Conservation (phyloP, 2,797 vertebrate species). For the Anguilla megastoma region DNA sequence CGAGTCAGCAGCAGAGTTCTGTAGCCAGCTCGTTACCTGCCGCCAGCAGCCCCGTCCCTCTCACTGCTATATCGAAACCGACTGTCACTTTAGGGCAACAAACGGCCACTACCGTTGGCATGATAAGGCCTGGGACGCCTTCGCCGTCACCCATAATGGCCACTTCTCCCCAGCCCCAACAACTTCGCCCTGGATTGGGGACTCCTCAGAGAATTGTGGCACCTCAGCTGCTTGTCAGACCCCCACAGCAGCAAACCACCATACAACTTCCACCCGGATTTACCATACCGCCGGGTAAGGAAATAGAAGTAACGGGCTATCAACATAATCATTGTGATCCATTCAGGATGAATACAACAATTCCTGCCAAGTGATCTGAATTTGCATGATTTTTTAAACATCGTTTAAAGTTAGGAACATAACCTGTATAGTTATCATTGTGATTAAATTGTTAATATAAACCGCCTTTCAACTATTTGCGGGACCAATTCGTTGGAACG, state of each 20-base stretch:
- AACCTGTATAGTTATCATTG: neutral
- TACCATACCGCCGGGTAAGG: conserved; percentile 84
- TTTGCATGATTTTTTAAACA: neutral
- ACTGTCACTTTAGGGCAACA: conserved; percentile 57
- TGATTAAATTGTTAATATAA: neutral
- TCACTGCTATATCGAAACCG: conserved; percentile 57
- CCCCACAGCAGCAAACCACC: conserved; percentile 82
- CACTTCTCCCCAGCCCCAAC: conserved; percentile 62
- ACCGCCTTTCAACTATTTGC: neutral
- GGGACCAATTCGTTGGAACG: neutral
- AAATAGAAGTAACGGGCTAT: neutral
- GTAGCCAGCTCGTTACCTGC: conserved; percentile 42
- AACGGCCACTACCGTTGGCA: conserved; percentile 58
- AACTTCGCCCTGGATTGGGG: conserved; percentile 68
- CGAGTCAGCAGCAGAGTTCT: conserved; percentile 58
- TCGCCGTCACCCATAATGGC: conserved; percentile 58
- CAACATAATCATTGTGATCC: neutral
- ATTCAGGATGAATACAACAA: neutral
- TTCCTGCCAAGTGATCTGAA: neutral
- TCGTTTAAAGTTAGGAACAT: neutral
- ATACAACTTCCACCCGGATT: conserved; percentile 86
- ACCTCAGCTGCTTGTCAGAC: conserved; percentile 84
- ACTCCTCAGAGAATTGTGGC: conserved; percentile 76
- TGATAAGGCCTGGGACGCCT: conserved; percentile 63
- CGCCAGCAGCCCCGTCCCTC: conserved; percentile 38